phyloP scores from a whole-genome alignment of 2,113 vertebrate species.

The Callochromis pleurospilus region DNA sequence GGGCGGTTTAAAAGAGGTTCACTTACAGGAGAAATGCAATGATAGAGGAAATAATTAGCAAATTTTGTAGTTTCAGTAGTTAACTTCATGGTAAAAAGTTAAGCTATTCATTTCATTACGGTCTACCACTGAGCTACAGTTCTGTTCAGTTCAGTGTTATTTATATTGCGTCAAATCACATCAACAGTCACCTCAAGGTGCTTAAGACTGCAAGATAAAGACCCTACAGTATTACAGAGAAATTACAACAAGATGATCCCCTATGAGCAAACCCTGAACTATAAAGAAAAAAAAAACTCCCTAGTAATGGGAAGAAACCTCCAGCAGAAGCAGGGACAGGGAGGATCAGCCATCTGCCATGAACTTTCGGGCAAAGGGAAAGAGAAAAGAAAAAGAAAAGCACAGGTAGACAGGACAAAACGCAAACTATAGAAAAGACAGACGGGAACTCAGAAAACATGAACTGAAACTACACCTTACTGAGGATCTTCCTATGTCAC shows the following conservation, averaged over 20 bases:
- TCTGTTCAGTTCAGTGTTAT: neutral
- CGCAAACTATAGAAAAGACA: neutral
- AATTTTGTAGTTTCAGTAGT: neutral
- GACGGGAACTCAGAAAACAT: neutral
- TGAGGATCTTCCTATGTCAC: neutral
- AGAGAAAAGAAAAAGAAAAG: neutral
- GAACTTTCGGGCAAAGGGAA: accelerated
- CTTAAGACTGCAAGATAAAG: neutral
- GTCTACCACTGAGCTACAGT: neutral
- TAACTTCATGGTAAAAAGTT: neutral
- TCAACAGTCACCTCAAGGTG: neutral
- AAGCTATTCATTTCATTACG: neutral
- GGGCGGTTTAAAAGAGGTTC: accelerated
- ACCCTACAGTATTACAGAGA: neutral
- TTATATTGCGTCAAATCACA: neutral
- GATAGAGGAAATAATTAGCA: neutral
- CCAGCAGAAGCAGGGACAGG: neutral
- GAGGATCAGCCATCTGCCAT: neutral
- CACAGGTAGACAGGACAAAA: neutral
- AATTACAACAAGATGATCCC: neutral
- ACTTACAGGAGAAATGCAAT: neutral
- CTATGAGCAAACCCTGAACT: accelerated
- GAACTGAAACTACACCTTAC: neutral
- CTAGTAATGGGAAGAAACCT: neutral
- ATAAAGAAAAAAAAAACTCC: neutral